Conservation (phyloP, 2,888 invertebrate genomes). For the Tribolium freemani region DNA sequence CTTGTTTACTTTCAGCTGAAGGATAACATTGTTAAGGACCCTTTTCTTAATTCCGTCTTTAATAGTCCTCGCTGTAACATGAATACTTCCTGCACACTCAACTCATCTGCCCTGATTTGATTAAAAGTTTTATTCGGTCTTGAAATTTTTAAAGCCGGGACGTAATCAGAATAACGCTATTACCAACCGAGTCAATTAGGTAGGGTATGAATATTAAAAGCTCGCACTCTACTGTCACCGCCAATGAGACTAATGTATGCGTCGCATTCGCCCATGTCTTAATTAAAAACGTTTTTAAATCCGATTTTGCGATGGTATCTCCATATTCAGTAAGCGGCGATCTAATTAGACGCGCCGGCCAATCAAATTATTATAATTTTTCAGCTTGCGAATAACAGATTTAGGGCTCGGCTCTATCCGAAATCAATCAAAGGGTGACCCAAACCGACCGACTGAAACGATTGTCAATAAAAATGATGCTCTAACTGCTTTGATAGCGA, state of each 20-base stretch:
- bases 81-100: constrained; percentile 52
- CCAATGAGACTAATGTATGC: constrained; percentile 51
- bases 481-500: constrained; percentile 61
- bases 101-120: constrained; percentile 57
- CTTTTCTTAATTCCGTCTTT: constrained; percentile 59
- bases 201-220: constrained; percentile 65
- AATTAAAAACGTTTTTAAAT: constrained; percentile 51
- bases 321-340: constrained; percentile 27
- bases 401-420: neutral
- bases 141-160: constrained; percentile 61
- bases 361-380: constrained; percentile 22
- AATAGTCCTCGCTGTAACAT: constrained; percentile 51
- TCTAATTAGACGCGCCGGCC: constrained; percentile 26
- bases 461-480: constrained; percentile 59
- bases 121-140: constrained; percentile 65
- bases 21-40: constrained; percentile 61
- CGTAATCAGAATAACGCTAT: constrained; percentile 65
- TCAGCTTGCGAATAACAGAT: neutral
- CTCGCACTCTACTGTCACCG: constrained; percentile 52
- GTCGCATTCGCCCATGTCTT: constrained; percentile 44
- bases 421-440: constrained; percentile 35
- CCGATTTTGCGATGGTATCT: constrained; percentile 45
- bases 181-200: constrained; percentile 64
- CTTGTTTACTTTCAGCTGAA: constrained; percentile 60
- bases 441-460: constrained; percentile 52